Conservation (phyloP, 1,140 invertebrate species). For the Elymnias hypermnestra region DNA sequence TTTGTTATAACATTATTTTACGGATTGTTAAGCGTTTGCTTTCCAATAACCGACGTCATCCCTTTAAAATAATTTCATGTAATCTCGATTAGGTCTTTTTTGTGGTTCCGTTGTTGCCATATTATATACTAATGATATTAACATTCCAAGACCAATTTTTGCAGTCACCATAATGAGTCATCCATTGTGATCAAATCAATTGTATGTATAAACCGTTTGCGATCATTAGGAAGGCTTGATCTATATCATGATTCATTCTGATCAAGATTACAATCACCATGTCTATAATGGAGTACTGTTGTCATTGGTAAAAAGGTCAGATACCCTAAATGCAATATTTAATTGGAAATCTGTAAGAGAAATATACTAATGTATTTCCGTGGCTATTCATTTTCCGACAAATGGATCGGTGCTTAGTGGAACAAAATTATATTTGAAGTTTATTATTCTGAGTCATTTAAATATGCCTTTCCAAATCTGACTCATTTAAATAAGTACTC, state of each 20-base stretch:
- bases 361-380: neutral
- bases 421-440: neutral
- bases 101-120: no score
- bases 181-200: constrained; percentile 5
- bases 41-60: no score
- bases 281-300: neutral
- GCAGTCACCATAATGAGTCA: neutral
- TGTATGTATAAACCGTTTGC: neutral
- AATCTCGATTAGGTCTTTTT: no score
- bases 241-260: constrained; percentile 1
- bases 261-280: constrained; percentile 1
- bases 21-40: no score
- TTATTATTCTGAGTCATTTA: neutral
- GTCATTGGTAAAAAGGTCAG: constrained; percentile 2
- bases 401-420: neutral
- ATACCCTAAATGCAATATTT: neutral
- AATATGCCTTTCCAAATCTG: neutral
- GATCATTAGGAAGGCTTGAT: neutral
- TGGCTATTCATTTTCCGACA: neutral
- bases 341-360: constrained; percentile 2
- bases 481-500: no score
- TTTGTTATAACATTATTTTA: no score
- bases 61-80: no score
- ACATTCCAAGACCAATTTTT: neutral
- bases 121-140: no score